phyloP scores from a whole-genome alignment of 2,888 invertebrate species.

The Eristalis intricaria region DNA sequence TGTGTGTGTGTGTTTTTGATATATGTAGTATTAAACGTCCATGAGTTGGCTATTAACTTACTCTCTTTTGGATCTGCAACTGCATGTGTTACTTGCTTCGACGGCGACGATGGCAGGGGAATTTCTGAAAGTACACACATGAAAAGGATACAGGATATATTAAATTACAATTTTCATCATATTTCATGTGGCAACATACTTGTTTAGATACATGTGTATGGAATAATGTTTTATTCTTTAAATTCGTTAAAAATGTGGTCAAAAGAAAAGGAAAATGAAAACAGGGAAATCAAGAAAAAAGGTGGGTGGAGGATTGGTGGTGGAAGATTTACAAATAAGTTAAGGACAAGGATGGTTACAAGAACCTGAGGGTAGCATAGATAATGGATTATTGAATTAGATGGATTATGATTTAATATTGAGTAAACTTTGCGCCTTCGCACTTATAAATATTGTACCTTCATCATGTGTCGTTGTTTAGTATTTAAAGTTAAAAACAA shows the following conservation, averaged over 20 bases:
- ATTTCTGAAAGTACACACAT: slow-evolving; percentile 86
- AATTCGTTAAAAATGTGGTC: slow-evolving; percentile 55
- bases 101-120: slow-evolving; percentile 92
- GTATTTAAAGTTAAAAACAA: too few relatives aligned
- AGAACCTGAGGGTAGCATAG: too few relatives aligned
- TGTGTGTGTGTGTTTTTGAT: slow-evolving; percentile 15
- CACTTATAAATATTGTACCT: too few relatives aligned
- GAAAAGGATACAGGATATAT: slow-evolving; percentile 48
- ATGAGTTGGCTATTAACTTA: slow-evolving; percentile 75
- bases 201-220: too few relatives aligned
- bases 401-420: too few relatives aligned
- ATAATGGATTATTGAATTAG: too few relatives aligned
- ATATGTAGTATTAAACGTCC: slow-evolving; percentile 52
- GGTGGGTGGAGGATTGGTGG: too few relatives aligned
- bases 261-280: slow-evolving; percentile 18
- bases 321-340: slow-evolving; percentile 50
- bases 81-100: slow-evolving; percentile 84
- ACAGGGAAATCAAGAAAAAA: slow-evolving; percentile 17
- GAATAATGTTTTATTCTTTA: slow-evolving; percentile 19
- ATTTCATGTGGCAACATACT: too few relatives aligned
- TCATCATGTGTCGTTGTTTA: too few relatives aligned
- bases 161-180: slow-evolving; percentile 51
- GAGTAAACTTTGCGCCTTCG: too few relatives aligned
- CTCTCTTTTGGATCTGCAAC: slow-evolving; percentile 81
- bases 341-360: background rate